Percentiles rank a stretch among this genome's conserved stretches.
These are phyloP conservation scores for Phymanthus crucifer DNA, from an alignment of 92 coral and sea anemone genomes.

Conservation along the genomic window DNA sequence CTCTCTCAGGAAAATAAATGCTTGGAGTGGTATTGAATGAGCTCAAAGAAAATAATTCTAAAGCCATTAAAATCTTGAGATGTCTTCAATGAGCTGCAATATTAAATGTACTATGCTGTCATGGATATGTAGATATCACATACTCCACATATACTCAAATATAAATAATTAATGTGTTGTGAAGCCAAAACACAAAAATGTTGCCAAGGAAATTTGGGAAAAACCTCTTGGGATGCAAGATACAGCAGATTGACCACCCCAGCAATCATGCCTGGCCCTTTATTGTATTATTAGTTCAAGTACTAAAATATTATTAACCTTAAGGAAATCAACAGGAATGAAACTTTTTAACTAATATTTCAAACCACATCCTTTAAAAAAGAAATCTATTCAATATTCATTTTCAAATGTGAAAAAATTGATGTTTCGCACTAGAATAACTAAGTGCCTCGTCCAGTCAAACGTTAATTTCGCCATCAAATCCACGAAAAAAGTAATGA, in stretches of 20 bases:
- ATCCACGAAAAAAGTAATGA: conserved; percentile 5
- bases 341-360: neutral
- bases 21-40: neutral
- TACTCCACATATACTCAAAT: neutral
- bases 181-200: neutral
- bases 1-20: neutral
- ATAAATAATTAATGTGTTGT: neutral
- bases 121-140: neutral
- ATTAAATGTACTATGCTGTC: neutral
- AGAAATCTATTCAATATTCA: neutral
- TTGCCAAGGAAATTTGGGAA: neutral
- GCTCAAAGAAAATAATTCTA: neutral
- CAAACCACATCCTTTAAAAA: neutral
- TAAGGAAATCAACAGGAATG: neutral
- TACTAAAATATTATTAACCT: neutral
- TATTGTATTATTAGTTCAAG: neutral
- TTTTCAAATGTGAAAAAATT: neutral
- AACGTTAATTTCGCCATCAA: neutral
- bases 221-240: neutral
- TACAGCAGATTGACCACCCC: neutral
- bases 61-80: neutral
- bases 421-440: too few species aligned
- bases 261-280: neutral
- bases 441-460: too few species aligned
- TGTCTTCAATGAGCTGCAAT: neutral